These are phyloP conservation scores for Hirtodrosophila trivittata DNA, from an alignment of 2,888 invertebrate species.

Conservation along the genomic window DNA sequence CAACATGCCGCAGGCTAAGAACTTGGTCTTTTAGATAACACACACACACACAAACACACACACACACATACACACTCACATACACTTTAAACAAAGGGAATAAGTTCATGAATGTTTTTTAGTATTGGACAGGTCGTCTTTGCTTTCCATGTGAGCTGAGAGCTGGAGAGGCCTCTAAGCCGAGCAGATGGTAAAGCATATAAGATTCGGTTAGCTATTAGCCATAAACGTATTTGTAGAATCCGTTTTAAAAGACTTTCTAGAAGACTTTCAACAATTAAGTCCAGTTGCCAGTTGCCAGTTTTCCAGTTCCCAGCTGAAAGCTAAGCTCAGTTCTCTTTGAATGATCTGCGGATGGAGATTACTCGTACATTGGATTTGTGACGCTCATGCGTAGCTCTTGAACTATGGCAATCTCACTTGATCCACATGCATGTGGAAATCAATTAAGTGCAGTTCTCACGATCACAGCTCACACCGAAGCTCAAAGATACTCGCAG, in stretches of 20 bases:
- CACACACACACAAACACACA: conserved; percentile 30
- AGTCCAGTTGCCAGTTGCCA: neutral
- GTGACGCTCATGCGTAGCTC: conserved; percentile 61
- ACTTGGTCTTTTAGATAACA: conserved; percentile 49
- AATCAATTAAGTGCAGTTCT: conserved; percentile 83
- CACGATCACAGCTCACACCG: conserved; percentile 79
- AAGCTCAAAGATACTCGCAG: conserved; percentile 1
- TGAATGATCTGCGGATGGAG: conserved; percentile 8
- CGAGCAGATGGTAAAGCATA: too few species aligned
- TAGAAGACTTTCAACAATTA: conserved; percentile 7
- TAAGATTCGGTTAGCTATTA: too few species aligned
- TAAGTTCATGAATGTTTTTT: conserved; percentile 3
- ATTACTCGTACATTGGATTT: conserved; percentile 48
- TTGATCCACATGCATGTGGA: conserved; percentile 80
- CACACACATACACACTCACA: conserved; percentile 1
- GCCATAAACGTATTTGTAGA: too few species aligned
- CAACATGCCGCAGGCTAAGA: conserved; percentile 62
- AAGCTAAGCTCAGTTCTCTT: too few species aligned
- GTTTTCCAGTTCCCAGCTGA: neutral
- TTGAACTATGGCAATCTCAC: conserved; percentile 67
- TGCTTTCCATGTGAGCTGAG: neutral
- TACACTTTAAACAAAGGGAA: conserved; percentile 16
- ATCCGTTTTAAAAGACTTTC: neutral
- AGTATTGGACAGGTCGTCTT: neutral
- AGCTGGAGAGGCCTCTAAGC: too few species aligned